Conservation (phyloP, 2,888 invertebrate species). For the Mythimna ferrago region DNA sequence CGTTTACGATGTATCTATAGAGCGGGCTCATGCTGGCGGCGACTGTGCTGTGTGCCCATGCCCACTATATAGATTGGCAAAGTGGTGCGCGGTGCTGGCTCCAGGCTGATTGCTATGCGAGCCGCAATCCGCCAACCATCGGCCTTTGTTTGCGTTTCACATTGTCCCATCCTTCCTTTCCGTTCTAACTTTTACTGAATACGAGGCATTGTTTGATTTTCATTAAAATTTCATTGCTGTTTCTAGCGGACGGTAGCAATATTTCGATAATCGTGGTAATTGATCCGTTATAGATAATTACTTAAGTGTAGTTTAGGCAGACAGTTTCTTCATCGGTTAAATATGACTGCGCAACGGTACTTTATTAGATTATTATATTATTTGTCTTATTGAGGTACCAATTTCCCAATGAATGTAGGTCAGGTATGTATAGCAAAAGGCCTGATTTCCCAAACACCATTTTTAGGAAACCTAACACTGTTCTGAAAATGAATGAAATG, state of each 20-base stretch:
- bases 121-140: slow-evolving; percentile 74
- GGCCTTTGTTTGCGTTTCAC: slow-evolving; percentile 83
- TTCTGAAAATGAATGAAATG: no score
- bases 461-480: no score
- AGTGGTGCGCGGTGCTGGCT: slow-evolving; percentile 64
- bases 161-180: slow-evolving; percentile 83
- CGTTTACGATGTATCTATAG: slow-evolving; percentile 28
- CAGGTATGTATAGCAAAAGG: no score
- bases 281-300: slow-evolving; percentile 25
- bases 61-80: slow-evolving; percentile 68
- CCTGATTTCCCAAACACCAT: no score
- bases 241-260: slow-evolving; percentile 45
- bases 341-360: not conserved
- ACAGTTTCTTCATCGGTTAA: slow-evolving; percentile 32
- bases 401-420: no score
- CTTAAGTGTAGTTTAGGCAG: not conserved
- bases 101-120: slow-evolving; percentile 85
- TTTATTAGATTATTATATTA: no score
- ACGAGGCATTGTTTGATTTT: slow-evolving; percentile 69
- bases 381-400: no score
- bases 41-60: slow-evolving; percentile 47
- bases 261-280: slow-evolving; percentile 51
- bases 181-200: slow-evolving; percentile 80
- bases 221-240: slow-evolving; percentile 60
- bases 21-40: slow-evolving; percentile 29